Evolutionary conservation across 2,888 invertebrate genomes (phyloP).

Genomic region (Pogonocherus hispidulus): DNA sequence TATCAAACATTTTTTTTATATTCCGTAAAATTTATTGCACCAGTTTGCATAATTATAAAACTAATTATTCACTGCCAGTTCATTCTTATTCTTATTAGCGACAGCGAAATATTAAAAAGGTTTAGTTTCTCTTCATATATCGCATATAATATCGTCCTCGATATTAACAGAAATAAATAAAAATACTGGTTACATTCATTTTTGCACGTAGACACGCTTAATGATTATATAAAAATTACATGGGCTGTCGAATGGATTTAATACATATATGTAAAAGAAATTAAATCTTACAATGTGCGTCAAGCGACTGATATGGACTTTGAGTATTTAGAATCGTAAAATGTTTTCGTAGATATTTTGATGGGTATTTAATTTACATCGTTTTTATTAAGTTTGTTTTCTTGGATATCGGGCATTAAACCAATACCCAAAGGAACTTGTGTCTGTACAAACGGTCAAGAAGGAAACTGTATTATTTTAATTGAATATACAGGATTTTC

Average conservation of each 20-base stretch:
- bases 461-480: too few species aligned
- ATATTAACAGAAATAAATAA: constrained; percentile 7
- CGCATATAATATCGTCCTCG: neutral
- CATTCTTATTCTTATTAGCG: neutral
- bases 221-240: constrained; percentile 11
- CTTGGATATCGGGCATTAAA: too few species aligned
- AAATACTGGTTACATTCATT: constrained; percentile 19
- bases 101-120: neutral
- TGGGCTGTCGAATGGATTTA: constrained; percentile 1
- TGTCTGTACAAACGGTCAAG: too few species aligned
- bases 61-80: constrained; percentile 2
- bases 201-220: constrained; percentile 22
- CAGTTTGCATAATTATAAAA: constrained; percentile 9
- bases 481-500: too few species aligned
- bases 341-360: neutral
- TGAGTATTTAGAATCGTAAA: neutral
- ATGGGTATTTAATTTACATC: too few species aligned
- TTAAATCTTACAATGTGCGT: neutral
- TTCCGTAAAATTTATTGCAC: constrained; percentile 8
- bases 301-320: neutral
- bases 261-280: constrained; percentile 1
- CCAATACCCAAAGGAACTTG: too few species aligned
- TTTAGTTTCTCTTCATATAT: constrained; percentile 8
- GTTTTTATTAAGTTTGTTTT: too few species aligned
- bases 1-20: neutral